Conservation (phyloP, 2,888 invertebrate genomes). For the Lasioglossum pauxillum region DNA sequence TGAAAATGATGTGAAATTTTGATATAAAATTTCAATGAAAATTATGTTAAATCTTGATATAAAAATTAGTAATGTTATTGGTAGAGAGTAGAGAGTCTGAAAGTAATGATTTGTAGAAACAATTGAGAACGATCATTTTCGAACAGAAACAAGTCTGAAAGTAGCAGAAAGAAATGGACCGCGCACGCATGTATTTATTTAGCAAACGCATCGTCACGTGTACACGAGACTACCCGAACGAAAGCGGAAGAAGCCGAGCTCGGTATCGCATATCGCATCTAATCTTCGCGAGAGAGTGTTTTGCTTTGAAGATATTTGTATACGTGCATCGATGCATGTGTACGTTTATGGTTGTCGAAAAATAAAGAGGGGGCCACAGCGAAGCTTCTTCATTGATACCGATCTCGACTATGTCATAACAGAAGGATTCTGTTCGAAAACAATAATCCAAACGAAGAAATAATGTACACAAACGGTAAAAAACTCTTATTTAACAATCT, state of each 20-base stretch:
- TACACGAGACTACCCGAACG: conserved; percentile 56
- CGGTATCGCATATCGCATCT: conserved; percentile 39
- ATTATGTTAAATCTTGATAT: too few species aligned
- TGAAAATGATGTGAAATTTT: too few species aligned
- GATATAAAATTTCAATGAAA: too few species aligned
- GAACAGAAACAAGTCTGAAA: too few species aligned
- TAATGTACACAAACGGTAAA: conserved; percentile 79
- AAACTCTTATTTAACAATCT: too few species aligned
- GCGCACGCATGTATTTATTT: conserved; percentile 35
- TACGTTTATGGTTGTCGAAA: conserved; percentile 34
- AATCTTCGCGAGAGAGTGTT: conserved; percentile 32
- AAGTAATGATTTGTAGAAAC: background rate
- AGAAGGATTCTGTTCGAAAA: conserved; percentile 31
- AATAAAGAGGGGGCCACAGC: conserved; percentile 27
- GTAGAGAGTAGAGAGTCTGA: too few species aligned
- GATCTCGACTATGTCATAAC: conserved; percentile 50
- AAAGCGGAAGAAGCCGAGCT: conserved; percentile 57
- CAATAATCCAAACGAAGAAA: conserved; percentile 53
- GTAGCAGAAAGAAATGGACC: background rate
- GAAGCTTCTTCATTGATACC: conserved; percentile 42
- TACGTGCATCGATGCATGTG: background rate
- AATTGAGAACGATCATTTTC: background rate
- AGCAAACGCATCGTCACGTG: conserved; percentile 55
- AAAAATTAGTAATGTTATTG: too few species aligned
- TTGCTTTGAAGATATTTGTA: conserved; percentile 15